Conservation (phyloP, 1,140 invertebrate genomes). For the Procambarus virginalis region DNA sequence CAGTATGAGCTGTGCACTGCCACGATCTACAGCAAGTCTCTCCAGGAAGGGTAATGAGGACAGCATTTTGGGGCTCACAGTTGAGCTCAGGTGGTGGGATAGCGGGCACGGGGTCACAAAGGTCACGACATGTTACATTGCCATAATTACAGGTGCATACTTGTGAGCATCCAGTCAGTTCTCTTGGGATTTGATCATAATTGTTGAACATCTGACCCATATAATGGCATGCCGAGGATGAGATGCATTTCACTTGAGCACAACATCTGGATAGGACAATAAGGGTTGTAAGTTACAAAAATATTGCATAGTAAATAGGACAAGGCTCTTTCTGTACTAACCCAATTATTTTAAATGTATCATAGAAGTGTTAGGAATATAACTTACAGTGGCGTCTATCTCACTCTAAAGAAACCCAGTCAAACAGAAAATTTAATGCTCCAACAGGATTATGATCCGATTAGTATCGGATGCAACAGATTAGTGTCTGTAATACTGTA, state of each 20-base stretch:
- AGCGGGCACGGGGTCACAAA: constrained; percentile 84
- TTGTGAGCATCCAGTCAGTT: constrained; percentile 86
- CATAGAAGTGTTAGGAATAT: no score
- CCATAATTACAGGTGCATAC: constrained; percentile 90
- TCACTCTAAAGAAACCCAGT: no score
- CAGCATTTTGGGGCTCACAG: constrained; percentile 81
- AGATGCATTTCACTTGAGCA: constrained; percentile 67
- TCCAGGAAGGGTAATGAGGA: constrained; percentile 80
- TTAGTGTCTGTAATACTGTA: no score
- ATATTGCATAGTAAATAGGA: no score
- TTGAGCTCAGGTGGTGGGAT: constrained; percentile 82
- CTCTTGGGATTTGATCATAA: constrained; percentile 81
- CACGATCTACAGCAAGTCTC: constrained; percentile 82
- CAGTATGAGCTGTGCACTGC: constrained; percentile 71
- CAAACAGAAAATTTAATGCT: no score
- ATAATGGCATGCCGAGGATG: constrained; percentile 53
- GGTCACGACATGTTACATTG: constrained; percentile 86
- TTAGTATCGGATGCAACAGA: no score
- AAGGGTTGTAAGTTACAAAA: no score
- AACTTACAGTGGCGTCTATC: no score
- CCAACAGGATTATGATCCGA: no score
- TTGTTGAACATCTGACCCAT: constrained; percentile 74
- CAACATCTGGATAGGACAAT: constrained; percentile 74
- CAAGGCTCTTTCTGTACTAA: no score
- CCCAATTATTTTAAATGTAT: no score